Evolutionary conservation across 1,140 invertebrate species (phyloP).

Genomic region (Drosophila arizonae): DNA sequence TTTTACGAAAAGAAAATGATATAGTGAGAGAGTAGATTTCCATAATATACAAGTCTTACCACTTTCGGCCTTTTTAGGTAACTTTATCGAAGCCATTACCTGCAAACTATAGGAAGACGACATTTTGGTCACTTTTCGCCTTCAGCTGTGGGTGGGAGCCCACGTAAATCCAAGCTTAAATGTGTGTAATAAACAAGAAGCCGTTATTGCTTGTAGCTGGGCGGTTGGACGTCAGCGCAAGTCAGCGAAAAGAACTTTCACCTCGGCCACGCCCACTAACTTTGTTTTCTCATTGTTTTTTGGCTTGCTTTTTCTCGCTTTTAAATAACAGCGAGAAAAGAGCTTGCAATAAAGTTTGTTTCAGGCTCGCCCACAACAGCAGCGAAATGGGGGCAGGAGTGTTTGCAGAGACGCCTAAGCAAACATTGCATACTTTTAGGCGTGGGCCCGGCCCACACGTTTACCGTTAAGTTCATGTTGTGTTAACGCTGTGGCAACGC

Average conservation of each 20-base stretch:
- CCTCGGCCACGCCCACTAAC: constrained; percentile 45
- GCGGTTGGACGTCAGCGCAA: constrained; percentile 18
- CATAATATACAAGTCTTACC: background rate
- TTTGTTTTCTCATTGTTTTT: constrained; percentile 25
- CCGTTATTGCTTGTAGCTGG: constrained; percentile 59
- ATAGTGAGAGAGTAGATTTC: background rate
- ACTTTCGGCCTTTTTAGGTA: background rate
- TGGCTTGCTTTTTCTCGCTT: constrained; percentile 5
- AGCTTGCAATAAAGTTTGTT: constrained; percentile 43
- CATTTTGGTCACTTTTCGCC: constrained; percentile 21
- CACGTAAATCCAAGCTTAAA: constrained; percentile 17
- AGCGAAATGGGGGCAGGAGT: constrained; percentile 32
- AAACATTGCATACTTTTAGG: constrained; percentile 71
- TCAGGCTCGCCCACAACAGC: constrained; percentile 28
- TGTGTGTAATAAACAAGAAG: constrained; percentile 35
- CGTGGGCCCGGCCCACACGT: constrained; percentile 29
- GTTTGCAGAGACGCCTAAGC: constrained; percentile 61
- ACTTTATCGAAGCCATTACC: constrained; percentile 6
- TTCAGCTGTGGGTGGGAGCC: constrained; percentile 3
- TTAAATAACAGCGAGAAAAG: constrained; percentile 23
- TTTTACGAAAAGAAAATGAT: background rate
- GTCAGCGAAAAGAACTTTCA: constrained; percentile 32
- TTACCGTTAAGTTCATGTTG: constrained; percentile 34
- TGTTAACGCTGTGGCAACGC: constrained; percentile 26
- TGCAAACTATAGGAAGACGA: constrained; percentile 7